These are phyloP conservation scores for Anguilla rostrata DNA, from an alignment of 2,113 vertebrate species.

Conservation along the genomic window DNA sequence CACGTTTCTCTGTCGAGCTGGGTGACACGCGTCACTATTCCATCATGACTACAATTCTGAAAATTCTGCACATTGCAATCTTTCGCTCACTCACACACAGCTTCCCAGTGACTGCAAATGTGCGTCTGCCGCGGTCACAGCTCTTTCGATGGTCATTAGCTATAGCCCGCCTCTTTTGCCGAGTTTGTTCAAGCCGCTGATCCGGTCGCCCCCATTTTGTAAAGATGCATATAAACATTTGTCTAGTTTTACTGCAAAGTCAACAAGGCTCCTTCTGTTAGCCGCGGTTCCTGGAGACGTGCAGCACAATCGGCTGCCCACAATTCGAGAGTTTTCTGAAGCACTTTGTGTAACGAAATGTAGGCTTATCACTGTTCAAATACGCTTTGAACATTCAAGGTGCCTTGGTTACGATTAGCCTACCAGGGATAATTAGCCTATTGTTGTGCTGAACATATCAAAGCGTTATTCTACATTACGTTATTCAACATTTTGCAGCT, in stretches of 20 bases:
- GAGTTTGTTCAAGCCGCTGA: conserved; percentile 28
- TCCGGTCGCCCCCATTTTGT: conserved; percentile 32
- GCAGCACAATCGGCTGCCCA: neutral
- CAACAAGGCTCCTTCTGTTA: conserved; percentile 20
- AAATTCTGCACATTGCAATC: conserved; percentile 11
- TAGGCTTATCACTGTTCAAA: neutral
- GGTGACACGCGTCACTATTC: neutral
- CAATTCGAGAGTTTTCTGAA: neutral
- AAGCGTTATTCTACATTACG: no score
- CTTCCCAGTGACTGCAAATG: neutral
- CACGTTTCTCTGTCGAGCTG: neutral
- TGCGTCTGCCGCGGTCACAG: conserved; percentile 8
- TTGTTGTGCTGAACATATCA: no score
- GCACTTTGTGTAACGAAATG: neutral
- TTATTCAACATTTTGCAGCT: no score
- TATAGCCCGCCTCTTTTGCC: neutral
- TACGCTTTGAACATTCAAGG: no score
- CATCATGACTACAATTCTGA: neutral
- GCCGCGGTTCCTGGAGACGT: neutral
- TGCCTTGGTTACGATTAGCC: no score
- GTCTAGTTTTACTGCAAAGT: conserved; percentile 33
- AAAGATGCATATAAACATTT: conserved; percentile 35
- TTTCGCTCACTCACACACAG: neutral
- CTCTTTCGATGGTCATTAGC: neutral
- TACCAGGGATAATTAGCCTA: no score